A percentile compares a stretch with the other conserved stretches of the same genome.
Conservation (phyloP, 30 jellyfish, hydroid and myxozoan genomes). For the Mastigias papua region DNA sequence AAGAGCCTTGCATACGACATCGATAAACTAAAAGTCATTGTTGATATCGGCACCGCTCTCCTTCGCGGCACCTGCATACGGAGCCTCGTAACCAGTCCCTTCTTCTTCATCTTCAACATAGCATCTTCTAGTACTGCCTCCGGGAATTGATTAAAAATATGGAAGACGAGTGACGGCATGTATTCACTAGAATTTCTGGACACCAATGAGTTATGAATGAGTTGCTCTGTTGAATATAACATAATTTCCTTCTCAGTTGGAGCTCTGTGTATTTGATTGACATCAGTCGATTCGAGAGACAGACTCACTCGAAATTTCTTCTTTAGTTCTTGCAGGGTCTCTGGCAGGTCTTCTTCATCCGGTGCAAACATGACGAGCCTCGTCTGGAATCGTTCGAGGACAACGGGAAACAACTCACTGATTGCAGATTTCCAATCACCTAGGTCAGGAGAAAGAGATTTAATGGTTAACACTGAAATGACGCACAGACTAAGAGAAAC, state of each 20-base stretch:
- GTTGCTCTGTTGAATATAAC: slow-evolving; percentile 51
- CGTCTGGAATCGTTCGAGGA: slow-evolving; percentile 26
- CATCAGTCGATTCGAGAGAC: slow-evolving; percentile 2
- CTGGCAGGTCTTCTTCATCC: slow-evolving; percentile 33
- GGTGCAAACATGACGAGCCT: slow-evolving; percentile 23
- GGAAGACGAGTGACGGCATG: slow-evolving; percentile 77
- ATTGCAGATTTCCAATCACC: slow-evolving; percentile 52
- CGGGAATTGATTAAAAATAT: slow-evolving; percentile 70
- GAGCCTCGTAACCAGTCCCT: slow-evolving; percentile 57
- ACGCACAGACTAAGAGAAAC: no score
- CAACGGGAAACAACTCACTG: slow-evolving; percentile 29
- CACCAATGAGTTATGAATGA: slow-evolving; percentile 81
- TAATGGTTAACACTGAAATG: no score
- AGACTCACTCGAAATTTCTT: slow-evolving; percentile 7
- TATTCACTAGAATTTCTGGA: slow-evolving; percentile 64
- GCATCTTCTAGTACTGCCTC: slow-evolving; percentile 52
- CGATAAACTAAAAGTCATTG: slow-evolving; percentile 77
- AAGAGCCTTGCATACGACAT: slow-evolving; percentile 66
- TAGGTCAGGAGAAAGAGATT: neutral
- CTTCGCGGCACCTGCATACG: slow-evolving; percentile 72
- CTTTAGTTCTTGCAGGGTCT: slow-evolving; percentile 37
- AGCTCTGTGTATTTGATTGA: neutral
- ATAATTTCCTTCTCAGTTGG: slow-evolving; percentile 36
- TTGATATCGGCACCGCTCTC: slow-evolving; percentile 81
- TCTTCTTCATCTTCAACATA: slow-evolving; percentile 46